These are phyloP conservation scores for Mustela erminea DNA, from an alignment of 2,797 vertebrate species.

Conservation along the genomic window DNA sequence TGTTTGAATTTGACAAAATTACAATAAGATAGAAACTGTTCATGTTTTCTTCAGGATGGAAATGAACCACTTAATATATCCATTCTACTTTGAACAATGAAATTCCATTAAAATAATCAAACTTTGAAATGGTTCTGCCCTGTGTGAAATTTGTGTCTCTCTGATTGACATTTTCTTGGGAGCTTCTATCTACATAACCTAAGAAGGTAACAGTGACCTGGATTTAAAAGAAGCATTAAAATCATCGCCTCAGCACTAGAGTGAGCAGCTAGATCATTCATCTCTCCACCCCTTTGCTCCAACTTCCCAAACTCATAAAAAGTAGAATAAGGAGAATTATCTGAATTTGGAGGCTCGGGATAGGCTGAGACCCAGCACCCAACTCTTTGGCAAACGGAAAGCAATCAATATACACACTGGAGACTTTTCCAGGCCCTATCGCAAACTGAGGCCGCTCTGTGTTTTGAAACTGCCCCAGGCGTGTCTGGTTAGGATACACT, in stretches of 20 bases:
- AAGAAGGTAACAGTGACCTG: background rate
- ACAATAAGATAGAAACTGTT: conserved; percentile 15
- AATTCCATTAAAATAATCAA: conserved; percentile 74
- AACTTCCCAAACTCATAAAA: background rate
- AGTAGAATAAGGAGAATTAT: background rate
- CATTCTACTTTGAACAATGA: conserved; percentile 63
- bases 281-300: background rate
- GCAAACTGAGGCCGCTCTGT: background rate
- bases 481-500: background rate
- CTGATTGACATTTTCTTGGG: conserved; percentile 27
- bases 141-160: conserved; percentile 65
- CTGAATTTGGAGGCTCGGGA: background rate
- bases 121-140: conserved; percentile 61
- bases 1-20: conserved; percentile 67
- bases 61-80: conserved; percentile 63
- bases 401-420: background rate
- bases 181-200: background rate
- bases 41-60: conserved; percentile 67
- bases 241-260: background rate
- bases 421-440: background rate
- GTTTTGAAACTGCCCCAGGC: background rate
- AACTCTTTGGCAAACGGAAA: background rate
- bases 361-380: background rate
- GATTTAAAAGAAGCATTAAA: background rate
- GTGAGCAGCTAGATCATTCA: background rate